Base-by-base conservation (phyloP, 2,888 invertebrate species). In the Calliphora vomitoria region DNA sequence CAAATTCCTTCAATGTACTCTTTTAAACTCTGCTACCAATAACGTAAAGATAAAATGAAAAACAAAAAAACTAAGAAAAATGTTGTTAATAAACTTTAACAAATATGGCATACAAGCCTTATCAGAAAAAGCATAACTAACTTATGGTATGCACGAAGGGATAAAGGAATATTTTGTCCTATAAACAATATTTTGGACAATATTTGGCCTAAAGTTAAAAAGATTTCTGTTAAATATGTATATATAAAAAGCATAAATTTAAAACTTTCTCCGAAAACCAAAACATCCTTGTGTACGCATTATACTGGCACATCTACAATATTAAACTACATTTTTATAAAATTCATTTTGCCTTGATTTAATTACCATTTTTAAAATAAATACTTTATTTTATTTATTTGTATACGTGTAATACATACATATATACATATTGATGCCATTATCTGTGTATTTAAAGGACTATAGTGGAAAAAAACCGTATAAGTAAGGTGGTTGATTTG, bases 371-470 rank as follows among this genome's bases (percentile, higher is more conserved):
- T 55, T 31, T 18, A 18, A 64, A 62, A 62, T 60, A 80, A 50
- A 66, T 25, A 13, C 10, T 13, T 53, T 62, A 41, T 53, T 44
- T 53, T 74, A n/a, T 79, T 47, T 74, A 25, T 55, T 55, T 76
- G 25, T 35, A 15, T 58, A 8, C 20, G n/a, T 8, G 31, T 25
- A 20, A 55, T 10, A 58, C 25, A n/a, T n/a, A 31, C 11, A 8
- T 55, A 20, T 20, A n/a, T n/a, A n/a, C n/a, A n/a, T n/a, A 62
- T 4, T 50, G 8, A 71, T 13, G 58, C 38, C 47, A 75, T 82
- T 68, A 75, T 75, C 60, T 62, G 76, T 62, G 18, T 83, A 62
- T 62, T 80, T 66, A 84, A 78, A 74, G 58, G 68, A 80, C 68
- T 74, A 47, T 62, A 72, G 64, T 66, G 18, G 8, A 66, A 50